phyloP scores from a whole-genome alignment of 1,140 invertebrate genomes.

The Drosophila busckii region DNA sequence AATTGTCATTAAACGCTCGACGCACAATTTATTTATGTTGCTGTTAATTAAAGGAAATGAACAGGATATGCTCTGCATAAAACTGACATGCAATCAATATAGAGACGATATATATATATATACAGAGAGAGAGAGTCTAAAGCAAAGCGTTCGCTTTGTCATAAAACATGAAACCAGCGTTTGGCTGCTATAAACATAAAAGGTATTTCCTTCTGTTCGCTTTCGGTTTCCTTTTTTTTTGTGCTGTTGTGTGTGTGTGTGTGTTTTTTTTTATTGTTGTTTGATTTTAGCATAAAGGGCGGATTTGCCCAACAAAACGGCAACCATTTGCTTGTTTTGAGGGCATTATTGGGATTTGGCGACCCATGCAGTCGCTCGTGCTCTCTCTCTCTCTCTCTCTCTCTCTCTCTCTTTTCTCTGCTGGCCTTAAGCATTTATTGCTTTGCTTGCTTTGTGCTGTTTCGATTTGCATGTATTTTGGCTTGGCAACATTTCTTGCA shows the following conservation, averaged over 20 bases:
- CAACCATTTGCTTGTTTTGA: constrained; percentile 48
- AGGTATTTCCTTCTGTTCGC: constrained; percentile 17
- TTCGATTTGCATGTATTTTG: constrained; percentile 65
- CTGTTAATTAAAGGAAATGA: constrained; percentile 34
- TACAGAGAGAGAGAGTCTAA: background rate
- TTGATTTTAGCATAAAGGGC: constrained; percentile 67
- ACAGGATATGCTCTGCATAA: no score
- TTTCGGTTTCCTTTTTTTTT: background rate
- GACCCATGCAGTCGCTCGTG: constrained; percentile 4
- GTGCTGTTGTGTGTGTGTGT: no score
- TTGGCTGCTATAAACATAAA: constrained; percentile 60
- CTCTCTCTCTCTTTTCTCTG: background rate
- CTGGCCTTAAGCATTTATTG: constrained; percentile 51
- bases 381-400: constrained; percentile 1
- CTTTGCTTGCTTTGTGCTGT: constrained; percentile 26
- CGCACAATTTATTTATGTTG: constrained; percentile 17
- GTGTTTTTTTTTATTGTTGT: constrained; percentile 60
- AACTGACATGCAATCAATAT: background rate
- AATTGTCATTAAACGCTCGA: constrained; percentile 27
- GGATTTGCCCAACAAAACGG: constrained; percentile 62
- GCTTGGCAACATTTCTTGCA: constrained; percentile 41
- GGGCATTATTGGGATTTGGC: constrained; percentile 63
- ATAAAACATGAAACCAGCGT: constrained; percentile 62
- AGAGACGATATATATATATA: background rate
- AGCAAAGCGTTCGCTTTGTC: no score